phyloP scores from a whole-genome alignment of 2,113 vertebrate species.

The Odontophorus gujanensis region DNA sequence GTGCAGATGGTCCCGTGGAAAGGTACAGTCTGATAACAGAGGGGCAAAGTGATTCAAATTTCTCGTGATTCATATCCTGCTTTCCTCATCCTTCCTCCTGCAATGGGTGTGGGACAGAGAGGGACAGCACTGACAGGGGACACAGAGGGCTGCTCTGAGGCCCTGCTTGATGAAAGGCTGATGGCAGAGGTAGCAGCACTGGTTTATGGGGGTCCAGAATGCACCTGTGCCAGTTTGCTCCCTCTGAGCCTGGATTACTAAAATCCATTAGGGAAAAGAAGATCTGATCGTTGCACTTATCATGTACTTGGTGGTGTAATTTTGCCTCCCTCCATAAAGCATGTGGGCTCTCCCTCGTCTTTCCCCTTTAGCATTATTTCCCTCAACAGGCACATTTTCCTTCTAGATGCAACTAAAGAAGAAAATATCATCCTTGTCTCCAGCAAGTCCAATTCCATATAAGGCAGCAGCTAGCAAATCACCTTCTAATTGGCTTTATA shows the following conservation, averaged over 20 bases:
- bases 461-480: background rate
- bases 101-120: background rate
- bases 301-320: background rate
- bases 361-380: background rate
- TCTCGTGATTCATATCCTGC: background rate
- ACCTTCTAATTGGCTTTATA: background rate
- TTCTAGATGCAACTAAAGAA: background rate
- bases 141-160: background rate
- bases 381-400: background rate
- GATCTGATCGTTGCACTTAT: background rate
- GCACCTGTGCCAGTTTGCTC: background rate
- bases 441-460: background rate
- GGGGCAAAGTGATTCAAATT: background rate
- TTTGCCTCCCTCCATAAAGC: background rate
- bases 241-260: background rate
- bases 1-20: fast-evolving
- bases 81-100: background rate
- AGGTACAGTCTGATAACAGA: background rate
- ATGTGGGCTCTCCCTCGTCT: background rate
- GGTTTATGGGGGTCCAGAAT: background rate
- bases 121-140: background rate
- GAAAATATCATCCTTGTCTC: background rate
- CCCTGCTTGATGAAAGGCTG: fast-evolving
- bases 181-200: background rate
- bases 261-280: background rate